Evolutionary conservation across 2,797 vertebrate genomes (phyloP).

Genomic region (Lepidocolaptes lacrymiger): DNA sequence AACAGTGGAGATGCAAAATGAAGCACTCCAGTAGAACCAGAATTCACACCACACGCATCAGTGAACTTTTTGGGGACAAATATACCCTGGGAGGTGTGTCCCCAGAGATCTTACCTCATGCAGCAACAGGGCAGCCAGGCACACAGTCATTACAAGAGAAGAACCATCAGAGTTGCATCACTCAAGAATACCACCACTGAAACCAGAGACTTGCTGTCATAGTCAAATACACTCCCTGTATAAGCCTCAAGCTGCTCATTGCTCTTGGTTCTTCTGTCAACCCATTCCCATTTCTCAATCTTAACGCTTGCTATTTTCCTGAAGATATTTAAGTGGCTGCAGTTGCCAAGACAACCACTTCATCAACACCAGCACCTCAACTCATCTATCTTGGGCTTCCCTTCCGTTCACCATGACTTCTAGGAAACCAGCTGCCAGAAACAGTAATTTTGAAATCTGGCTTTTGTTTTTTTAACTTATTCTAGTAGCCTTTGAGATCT

Average conservation of each 20-base stretch:
- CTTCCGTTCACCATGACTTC: constrained; percentile 15
- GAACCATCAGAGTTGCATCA: background rate
- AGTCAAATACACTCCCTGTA: background rate
- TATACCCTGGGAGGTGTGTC: background rate
- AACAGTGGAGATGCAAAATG: background rate
- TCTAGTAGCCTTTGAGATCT: background rate
- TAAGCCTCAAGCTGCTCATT: background rate
- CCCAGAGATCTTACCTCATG: background rate
- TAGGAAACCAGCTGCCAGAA: constrained; percentile 26
- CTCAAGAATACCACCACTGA: background rate
- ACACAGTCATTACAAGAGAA: background rate
- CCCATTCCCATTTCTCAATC: background rate
- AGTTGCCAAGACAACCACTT: constrained; percentile 55
- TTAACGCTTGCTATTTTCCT: constrained; percentile 41
- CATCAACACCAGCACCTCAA: constrained; percentile 47
- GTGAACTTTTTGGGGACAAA: background rate
- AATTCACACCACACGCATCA: background rate
- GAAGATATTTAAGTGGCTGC: constrained; percentile 57
- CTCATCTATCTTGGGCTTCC: constrained; percentile 56
- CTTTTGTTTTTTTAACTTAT: background rate
- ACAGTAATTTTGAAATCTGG: background rate
- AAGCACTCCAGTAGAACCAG: background rate
- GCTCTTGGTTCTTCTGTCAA: background rate
- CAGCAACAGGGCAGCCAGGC: background rate
- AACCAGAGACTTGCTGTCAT: background rate